Evolutionary conservation across 1,140 invertebrate species (phyloP), one percentile per base, ranked within the genome.

Genomic region (Brachionus sp.): DNA sequence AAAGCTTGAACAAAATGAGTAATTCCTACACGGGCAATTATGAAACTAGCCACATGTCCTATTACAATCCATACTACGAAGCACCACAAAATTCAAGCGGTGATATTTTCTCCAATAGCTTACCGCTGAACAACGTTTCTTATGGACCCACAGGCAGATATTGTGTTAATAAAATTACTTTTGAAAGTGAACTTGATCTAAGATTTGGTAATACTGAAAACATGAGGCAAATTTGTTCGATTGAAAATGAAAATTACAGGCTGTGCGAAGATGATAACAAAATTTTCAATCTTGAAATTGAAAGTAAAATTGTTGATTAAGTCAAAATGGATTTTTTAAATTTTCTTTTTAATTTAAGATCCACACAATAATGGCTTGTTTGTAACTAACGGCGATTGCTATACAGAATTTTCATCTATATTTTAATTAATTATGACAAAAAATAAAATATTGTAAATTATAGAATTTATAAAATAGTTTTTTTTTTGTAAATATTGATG

Each of bases 211-310:
- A 39, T 6, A n/a, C 4, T 12, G 66, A 70, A 70, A 9, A 16
- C 3, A 39, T 70, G 3, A 70, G 66, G 19, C 33, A 0, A 25
- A 75, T 25, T 9, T 10, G 13, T 46, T 23, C 7, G 12, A 75
- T 23, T 23, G 39, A 75, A 46, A 46, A 25, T 46, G 70, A 75
- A 75, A 75, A 46, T 46, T 19, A 46, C 19, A 75, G n/a, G 7
- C n/a, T 29, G 3, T 6, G 10, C 13, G 70, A 75, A 12, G 70
- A 75, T 25, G 70, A 75, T 75, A 75, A 75, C 25, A 75, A 75
- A 46, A 75, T 75, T 19, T 75, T 75, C 33, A 75, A 75, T 46
- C 42, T 75, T 5, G 70, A 75, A 75, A 75, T 75, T 13, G 70
- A 75, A 44, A 75, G 70, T 75, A 75, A 46, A 25, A 3, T 66